Percentiles rank a stretch among this genome's conserved stretches.
phyloP scores from a whole-genome alignment of 2,888 invertebrate genomes.

The Trachelus stipa region DNA sequence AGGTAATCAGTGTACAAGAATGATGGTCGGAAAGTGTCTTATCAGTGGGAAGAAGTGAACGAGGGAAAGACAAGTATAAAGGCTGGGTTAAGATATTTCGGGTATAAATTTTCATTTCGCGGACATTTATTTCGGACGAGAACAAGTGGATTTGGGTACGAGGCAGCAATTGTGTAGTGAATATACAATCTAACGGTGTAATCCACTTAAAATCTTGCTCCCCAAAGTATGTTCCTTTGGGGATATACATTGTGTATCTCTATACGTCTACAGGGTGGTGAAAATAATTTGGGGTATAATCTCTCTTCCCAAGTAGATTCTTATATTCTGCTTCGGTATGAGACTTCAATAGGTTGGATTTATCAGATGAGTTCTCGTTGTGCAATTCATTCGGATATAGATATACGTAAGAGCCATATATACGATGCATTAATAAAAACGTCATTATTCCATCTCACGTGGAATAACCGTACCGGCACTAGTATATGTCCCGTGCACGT shows the following conservation, averaged over 20 bases:
- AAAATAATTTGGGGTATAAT: slow-evolving; percentile 60
- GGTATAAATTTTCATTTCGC: background rate
- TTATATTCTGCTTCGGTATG: slow-evolving; percentile 56
- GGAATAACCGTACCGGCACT: background rate
- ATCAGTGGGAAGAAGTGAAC: background rate
- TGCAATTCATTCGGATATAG: background rate
- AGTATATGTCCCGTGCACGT: background rate
- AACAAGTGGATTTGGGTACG: background rate
- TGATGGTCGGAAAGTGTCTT: background rate
- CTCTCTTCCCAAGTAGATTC: slow-evolving; percentile 55
- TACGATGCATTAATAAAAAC: background rate
- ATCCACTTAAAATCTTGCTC: slow-evolving; percentile 43
- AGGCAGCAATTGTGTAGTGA: background rate
- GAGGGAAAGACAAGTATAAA: background rate
- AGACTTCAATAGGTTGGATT: slow-evolving; percentile 57
- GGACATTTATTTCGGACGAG: background rate
- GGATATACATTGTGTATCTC: background rate
- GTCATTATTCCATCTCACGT: background rate
- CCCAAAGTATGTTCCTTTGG: slow-evolving; percentile 27
- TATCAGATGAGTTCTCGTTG: slow-evolving; percentile 41
- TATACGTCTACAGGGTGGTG: slow-evolving; percentile 16
- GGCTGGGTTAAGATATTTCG: background rate
- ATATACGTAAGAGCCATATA: background rate
- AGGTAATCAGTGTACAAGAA: background rate
- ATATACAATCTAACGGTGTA: background rate